phyloP scores from a whole-genome alignment of 1,140 invertebrate species.

The Andricus grossulariae region DNA sequence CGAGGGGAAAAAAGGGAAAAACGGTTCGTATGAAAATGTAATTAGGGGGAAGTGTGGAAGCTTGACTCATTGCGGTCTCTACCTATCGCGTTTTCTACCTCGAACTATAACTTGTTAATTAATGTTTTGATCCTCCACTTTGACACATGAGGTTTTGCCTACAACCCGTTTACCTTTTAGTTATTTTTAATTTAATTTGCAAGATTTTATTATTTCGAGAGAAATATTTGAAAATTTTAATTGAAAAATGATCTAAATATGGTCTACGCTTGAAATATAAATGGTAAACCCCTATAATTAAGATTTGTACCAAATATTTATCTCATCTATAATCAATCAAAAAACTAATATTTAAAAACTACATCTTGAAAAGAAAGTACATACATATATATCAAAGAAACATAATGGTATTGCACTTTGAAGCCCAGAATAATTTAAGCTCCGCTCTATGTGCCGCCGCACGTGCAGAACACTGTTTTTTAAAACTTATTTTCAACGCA shows the following conservation, averaged over 20 bases:
- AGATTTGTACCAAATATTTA: not conserved
- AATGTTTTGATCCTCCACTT: constrained; percentile 46
- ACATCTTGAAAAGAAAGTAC: not conserved
- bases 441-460: not conserved
- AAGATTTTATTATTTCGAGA: too few relatives aligned
- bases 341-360: constrained; percentile 7
- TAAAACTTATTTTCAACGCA: not conserved
- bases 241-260: too few relatives aligned
- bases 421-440: constrained; percentile 4
- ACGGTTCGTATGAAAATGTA: constrained; percentile 72
- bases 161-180: too few relatives aligned
- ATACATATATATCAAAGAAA: not conserved
- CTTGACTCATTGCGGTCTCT: constrained; percentile 68
- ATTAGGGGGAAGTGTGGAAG: constrained; percentile 70
- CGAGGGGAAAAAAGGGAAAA: constrained; percentile 67
- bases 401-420: constrained; percentile 17
- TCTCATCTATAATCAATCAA: not conserved
- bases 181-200: too few relatives aligned
- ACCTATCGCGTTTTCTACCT: constrained; percentile 55
- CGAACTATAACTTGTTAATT: constrained; percentile 66
- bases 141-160: not conserved
- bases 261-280: too few relatives aligned
- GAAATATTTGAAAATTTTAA: too few relatives aligned
- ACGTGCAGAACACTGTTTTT: not conserved
- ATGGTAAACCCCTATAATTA: not conserved